Percentiles rank a stretch among this genome's conserved stretches.
phyloP scores from a whole-genome alignment of 1,140 invertebrate species.

The Drosophila parabipectinata region DNA sequence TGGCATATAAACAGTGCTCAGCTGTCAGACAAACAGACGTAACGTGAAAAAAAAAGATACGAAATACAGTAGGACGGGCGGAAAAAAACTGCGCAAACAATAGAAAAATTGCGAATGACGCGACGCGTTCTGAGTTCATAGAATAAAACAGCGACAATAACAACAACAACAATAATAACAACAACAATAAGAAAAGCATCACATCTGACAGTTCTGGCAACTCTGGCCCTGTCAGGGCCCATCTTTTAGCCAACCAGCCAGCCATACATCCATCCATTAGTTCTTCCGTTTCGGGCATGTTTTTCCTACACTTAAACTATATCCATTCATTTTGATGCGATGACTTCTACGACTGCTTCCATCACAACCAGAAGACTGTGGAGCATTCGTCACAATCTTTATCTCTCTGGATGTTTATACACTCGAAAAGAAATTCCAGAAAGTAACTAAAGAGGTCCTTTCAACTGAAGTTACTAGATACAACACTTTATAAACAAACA shows the following conservation, averaged over 20 bases:
- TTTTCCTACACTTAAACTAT: slow-evolving; percentile 60
- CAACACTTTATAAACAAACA: too few species aligned
- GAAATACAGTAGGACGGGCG: slow-evolving; percentile 15
- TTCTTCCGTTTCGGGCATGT: slow-evolving; percentile 60
- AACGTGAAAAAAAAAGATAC: slow-evolving; percentile 56
- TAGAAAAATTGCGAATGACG: slow-evolving; percentile 61
- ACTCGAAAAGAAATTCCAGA: not conserved
- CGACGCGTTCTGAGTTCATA: slow-evolving; percentile 53
- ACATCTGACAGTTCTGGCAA: slow-evolving; percentile 44
- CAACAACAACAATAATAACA: slow-evolving; percentile 6
- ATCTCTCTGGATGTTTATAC: slow-evolving; percentile 7
- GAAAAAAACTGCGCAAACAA: slow-evolving; percentile 50
- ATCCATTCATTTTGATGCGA: slow-evolving; percentile 61
- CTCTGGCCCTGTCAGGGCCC: slow-evolving; percentile 24
- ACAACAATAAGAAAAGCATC: slow-evolving; percentile 8
- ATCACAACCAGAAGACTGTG: slow-evolving; percentile 32
- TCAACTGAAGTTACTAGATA: too few species aligned
- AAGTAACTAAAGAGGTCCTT: too few species aligned
- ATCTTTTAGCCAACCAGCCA: slow-evolving; percentile 53
- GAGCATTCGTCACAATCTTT: slow-evolving; percentile 30
- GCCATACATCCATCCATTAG: slow-evolving; percentile 69
- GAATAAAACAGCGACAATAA: slow-evolving; percentile 40
- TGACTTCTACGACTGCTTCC: slow-evolving; percentile 28
- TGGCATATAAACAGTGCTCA: slow-evolving; percentile 66
- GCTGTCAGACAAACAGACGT: slow-evolving; percentile 64